phyloP scores from a whole-genome alignment of 1,140 invertebrate species.

The Drosophila ambigua region DNA sequence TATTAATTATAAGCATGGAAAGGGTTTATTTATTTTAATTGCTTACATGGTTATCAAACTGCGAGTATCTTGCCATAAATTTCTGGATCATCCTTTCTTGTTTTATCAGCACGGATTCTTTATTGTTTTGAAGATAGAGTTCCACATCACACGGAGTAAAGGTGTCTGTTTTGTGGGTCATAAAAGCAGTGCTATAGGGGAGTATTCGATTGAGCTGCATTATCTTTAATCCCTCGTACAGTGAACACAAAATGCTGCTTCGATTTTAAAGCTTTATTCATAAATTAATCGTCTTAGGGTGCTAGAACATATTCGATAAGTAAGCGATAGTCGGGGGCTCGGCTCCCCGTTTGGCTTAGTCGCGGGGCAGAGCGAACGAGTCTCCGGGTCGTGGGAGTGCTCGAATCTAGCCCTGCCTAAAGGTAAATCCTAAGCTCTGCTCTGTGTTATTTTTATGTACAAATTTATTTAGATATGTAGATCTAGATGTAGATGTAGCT shows the following conservation, averaged over 20 bases:
- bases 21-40: no score
- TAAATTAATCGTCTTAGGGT: conserved; percentile 74
- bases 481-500: conserved; percentile 20
- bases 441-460: conserved; percentile 56
- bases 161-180: no score
- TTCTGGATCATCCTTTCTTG: no score
- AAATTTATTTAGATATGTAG: conserved; percentile 60
- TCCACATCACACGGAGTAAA: no score
- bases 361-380: conserved; percentile 7
- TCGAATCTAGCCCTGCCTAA: conserved; percentile 28
- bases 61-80: no score
- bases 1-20: no score
- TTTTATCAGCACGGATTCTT: no score
- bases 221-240: no score
- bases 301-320: conserved; percentile 56
- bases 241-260: neutral
- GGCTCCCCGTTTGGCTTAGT: conserved; percentile 41
- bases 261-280: conserved; percentile 77
- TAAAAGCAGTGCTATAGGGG: no score
- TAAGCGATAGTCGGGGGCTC: conserved; percentile 30
- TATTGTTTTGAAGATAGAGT: no score
- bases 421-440: conserved; percentile 48
- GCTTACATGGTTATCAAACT: no score
- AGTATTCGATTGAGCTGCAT: no score
- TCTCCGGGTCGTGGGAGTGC: neutral